Percentiles rank a stretch among this genome's conserved stretches.
phyloP scores from a whole-genome alignment of 2,113 vertebrate species.

The Plecturocebus donacophilus region DNA sequence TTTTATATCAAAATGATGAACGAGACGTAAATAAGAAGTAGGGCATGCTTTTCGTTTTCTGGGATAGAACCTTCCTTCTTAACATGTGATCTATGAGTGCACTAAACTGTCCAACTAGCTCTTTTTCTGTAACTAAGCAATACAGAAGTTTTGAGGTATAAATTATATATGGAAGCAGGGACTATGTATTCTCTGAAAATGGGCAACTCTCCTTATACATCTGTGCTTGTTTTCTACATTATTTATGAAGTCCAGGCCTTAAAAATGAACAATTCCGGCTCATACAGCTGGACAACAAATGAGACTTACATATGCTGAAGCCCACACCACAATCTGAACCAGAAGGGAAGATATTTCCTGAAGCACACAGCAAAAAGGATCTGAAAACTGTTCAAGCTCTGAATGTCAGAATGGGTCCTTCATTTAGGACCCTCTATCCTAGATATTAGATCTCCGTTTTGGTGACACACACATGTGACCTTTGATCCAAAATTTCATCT shows the following conservation, averaged over 20 bases:
- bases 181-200: slow-evolving; percentile 2
- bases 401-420: background rate
- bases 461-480: background rate
- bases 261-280: background rate
- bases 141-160: background rate
- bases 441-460: background rate
- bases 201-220: background rate
- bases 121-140: background rate
- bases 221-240: background rate
- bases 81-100: background rate
- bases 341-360: background rate
- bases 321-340: background rate
- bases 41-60: background rate
- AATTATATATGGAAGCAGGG: background rate
- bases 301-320: background rate
- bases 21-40: background rate
- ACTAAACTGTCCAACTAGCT: background rate
- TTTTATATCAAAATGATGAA: background rate
- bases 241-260: background rate
- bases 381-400: background rate
- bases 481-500: background rate
- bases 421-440: background rate
- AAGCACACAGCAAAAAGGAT: background rate
- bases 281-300: background rate
- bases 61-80: background rate